A percentile compares a stretch with the other conserved stretches of the same genome.
These are phyloP conservation scores for Urophycis tenuis DNA, from an alignment of 2,797 vertebrate genomes.

Conservation along the genomic window DNA sequence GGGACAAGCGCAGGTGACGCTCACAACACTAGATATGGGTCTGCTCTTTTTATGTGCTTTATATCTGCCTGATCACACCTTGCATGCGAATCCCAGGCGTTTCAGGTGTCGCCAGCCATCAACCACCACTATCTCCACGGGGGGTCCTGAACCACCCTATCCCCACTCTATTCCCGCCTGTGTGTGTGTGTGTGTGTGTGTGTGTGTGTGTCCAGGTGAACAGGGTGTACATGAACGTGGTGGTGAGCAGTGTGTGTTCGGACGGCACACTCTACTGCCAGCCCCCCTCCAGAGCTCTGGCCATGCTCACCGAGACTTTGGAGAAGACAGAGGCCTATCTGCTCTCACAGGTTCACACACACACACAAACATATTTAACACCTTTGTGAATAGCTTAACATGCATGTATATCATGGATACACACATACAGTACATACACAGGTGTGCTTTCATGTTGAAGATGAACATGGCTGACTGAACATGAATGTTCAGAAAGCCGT, in stretches of 20 bases:
- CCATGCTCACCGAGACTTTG: constrained; percentile 76
- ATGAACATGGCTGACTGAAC: no score
- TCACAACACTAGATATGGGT: no score
- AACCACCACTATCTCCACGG: background rate
- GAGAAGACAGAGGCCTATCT: constrained; percentile 84
- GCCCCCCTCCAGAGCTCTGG: constrained; percentile 83
- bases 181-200: constrained; percentile 3
- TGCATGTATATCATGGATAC: background rate
- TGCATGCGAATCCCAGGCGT: background rate
- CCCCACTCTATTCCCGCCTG: background rate
- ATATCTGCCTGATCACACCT: background rate
- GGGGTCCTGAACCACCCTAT: no score
- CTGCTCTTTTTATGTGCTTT: no score
- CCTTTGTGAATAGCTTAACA: background rate
- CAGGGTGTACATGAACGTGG: constrained; percentile 82
- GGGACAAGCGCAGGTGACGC: no score
- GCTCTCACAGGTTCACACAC: constrained; percentile 72
- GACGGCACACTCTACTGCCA: constrained; percentile 92
- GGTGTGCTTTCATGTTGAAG: no score
- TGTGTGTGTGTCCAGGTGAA: constrained; percentile 72
- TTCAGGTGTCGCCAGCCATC: no score
- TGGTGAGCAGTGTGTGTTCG: constrained; percentile 85
- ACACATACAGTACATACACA: no score
- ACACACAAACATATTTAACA: background rate
- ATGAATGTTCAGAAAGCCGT: no score